Percentiles rank a stretch among this genome's conserved stretches.
phyloP scores from a whole-genome alignment of 2,888 invertebrate genomes.

The Barypeithes pellucidus region DNA sequence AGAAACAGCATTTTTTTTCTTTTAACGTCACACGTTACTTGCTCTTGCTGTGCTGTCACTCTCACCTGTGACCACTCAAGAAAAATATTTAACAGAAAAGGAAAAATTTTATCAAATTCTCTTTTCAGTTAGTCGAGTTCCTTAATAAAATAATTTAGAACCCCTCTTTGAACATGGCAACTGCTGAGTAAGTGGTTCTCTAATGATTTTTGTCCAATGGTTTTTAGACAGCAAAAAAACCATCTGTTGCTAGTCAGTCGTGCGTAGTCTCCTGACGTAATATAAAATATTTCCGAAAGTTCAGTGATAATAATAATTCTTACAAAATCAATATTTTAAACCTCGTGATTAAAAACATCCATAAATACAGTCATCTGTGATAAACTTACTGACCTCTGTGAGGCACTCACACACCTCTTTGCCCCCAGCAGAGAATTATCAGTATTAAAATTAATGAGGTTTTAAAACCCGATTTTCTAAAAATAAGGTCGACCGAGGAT shows the following conservation, averaged over 20 bases:
- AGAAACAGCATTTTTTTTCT: neutral
- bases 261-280: constrained; percentile 1
- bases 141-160: no score
- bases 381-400: constrained; percentile 22
- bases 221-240: neutral
- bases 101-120: neutral
- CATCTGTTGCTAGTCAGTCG: neutral
- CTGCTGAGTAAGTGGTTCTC: constrained; percentile 6
- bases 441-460: constrained; percentile 4
- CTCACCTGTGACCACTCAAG: neutral
- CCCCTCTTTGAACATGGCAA: neutral
- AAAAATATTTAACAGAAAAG: neutral
- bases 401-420: constrained; percentile 17
- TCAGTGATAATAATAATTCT: neutral
- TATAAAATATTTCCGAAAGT: neutral
- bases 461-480: neutral
- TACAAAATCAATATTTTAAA: neutral
- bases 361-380: constrained; percentile 11
- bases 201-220: no score
- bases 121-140: neutral
- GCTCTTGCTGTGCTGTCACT: no score
- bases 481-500: constrained; percentile 14
- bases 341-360: constrained; percentile 6
- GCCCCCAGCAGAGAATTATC: constrained; percentile 50
- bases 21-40: no score